Base-by-base conservation (phyloP, 2,888 invertebrate genomes). In the Pandemis heparana region DNA sequence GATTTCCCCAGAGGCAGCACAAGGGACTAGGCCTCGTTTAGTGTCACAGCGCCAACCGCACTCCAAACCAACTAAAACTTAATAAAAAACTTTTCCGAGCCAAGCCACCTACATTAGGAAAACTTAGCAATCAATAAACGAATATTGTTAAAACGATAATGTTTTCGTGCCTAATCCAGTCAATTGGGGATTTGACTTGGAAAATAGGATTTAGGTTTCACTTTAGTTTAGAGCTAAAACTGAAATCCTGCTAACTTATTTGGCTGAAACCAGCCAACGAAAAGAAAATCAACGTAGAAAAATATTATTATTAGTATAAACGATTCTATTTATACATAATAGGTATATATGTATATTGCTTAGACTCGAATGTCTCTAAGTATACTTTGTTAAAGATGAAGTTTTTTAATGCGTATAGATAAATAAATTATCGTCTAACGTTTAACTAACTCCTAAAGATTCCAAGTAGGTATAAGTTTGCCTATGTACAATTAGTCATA, bases 1-100 rank as follows among this genome's bases (percentile, higher is more conserved):
- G 74, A 74, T 74, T 74, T 74, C 74, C 74, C 74, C 8, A 14
- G 70, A 60, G 64, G 41, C 41, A 63, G 51, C 48, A 38, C n/a
- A n/a, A 38, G 65, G 39, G 41, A 68, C 61, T 69, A 59, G 70
- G 74, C 74, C 51, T 74, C 64, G 38, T 53, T 68, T 64, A 68
- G 63, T 69, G 64, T 73, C 68, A 63, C 64, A 71, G 65, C 71
- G 39, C 48, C 65, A 60, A 56, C 68, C 73, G 56, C 67, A 72
- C 72, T 64, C 16, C 64, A 23, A 51, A 63, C 59, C 46, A 68
- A 41, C 63, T 69, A 69, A 48, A 73, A 73, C 68, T 73, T 63
- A 39, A 68, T 63, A 63, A 68, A 43, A 63, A 67, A 68, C 62
- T 63, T 72, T 62, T 12, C 46, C 51, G 43, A n/a, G 46, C 59